Evolutionary conservation across 2,888 invertebrate species (phyloP).

Genomic region (Drosophila seclusa): DNA sequence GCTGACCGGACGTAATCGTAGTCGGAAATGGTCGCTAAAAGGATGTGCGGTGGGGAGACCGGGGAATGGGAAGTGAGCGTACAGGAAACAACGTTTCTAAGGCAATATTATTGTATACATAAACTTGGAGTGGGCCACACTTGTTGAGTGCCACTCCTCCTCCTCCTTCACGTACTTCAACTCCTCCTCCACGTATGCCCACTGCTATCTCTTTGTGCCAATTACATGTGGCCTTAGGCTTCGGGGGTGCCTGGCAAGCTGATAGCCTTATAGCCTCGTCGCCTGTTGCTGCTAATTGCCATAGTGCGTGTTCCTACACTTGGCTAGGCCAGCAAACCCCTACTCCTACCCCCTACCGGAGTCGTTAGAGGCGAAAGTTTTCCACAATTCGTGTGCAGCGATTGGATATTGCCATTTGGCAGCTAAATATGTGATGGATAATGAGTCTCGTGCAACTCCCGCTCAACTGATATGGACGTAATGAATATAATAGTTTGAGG

Average conservation of each 20-base stretch:
- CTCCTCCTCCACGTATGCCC: conserved; percentile 1
- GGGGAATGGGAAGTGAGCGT: neutral
- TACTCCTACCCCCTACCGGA: neutral
- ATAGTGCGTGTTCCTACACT: conserved; percentile 72
- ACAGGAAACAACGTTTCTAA: conserved; percentile 11
- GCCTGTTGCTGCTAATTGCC: conserved; percentile 74
- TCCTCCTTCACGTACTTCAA: neutral
- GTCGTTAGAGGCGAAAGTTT: neutral
- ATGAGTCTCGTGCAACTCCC: conserved; percentile 25
- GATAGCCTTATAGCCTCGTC: conserved; percentile 7
- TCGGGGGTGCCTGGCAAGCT: conserved; percentile 16
- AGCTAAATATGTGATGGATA: conserved; percentile 34
- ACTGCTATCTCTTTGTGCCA: conserved; percentile 41
- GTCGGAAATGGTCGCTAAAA: conserved; percentile 75
- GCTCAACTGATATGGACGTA: conserved; percentile 38
- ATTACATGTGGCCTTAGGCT: conserved; percentile 16
- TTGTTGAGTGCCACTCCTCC: conserved; percentile 57
- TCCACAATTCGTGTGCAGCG: conserved; percentile 20
- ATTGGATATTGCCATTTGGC: conserved; percentile 46
- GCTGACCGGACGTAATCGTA: conserved; percentile 70
- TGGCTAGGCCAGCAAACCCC: conserved; percentile 24
- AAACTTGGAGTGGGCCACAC: conserved; percentile 64
- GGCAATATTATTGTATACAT: conserved; percentile 68
- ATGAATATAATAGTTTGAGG: conserved; percentile 5
- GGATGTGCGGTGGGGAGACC: conserved; percentile 48